Conservation (phyloP, 2,888 invertebrate genomes). For the Stramonita haemastoma region DNA sequence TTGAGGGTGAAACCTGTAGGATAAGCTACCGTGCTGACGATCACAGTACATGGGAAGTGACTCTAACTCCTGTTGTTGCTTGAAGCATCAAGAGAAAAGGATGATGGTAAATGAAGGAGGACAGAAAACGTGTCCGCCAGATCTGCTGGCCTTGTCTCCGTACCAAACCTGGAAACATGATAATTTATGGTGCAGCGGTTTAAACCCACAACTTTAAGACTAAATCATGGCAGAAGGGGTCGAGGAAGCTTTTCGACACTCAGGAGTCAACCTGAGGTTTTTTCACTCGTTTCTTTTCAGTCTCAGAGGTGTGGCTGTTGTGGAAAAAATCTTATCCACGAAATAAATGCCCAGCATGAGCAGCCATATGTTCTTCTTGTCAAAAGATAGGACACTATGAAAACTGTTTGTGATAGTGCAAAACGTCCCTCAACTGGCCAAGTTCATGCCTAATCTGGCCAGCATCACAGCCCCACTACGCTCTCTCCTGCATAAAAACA, state of each 20-base stretch:
- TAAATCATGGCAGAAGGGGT: neutral
- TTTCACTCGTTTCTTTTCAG: neutral
- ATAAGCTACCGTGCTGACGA: no score
- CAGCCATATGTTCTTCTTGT: neutral
- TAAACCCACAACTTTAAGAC: neutral
- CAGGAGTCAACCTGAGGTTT: neutral
- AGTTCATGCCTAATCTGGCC: conserved; percentile 27
- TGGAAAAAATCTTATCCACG: neutral
- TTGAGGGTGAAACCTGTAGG: no score
- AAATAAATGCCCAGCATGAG: neutral
- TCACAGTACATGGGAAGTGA: no score
- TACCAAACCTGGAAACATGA: no score
- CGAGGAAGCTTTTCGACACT: neutral
- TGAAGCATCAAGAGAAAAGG: no score
- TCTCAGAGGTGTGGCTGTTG: neutral
- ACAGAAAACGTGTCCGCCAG: no score
- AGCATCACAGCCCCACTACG: conserved; percentile 14
- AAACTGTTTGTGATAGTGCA: neutral
- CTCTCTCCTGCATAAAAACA: neutral
- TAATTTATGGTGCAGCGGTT: no score
- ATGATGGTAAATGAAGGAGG: no score
- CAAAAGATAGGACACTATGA: neutral
- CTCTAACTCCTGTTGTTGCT: no score
- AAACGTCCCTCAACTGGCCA: neutral
- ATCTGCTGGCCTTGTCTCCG: no score